Percentiles rank a stretch among this genome's conserved stretches.
These are phyloP conservation scores for Melopsittacus undulatus DNA, from an alignment of 2,797 vertebrate species.

Conservation along the genomic window DNA sequence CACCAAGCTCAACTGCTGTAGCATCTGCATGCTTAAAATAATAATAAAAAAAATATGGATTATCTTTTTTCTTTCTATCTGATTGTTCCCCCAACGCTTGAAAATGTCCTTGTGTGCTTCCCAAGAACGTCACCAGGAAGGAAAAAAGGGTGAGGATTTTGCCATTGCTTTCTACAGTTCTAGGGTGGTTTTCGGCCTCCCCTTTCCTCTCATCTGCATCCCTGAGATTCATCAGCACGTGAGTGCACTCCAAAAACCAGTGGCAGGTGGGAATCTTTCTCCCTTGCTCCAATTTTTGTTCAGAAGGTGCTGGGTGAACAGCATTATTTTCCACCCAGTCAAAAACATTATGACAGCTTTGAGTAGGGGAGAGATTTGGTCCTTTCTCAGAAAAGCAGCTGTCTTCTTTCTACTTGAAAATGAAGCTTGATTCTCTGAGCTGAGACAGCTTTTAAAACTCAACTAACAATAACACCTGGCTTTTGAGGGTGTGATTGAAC, in stretches of 20 bases:
- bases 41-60: accelerated
- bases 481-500: neutral
- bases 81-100: neutral
- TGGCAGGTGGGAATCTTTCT: neutral
- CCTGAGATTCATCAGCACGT: neutral
- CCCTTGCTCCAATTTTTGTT: neutral
- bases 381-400: neutral
- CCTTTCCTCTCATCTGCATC: neutral
- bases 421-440: neutral
- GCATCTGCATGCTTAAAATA: neutral
- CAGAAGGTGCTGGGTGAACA: neutral
- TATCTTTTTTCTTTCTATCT: neutral
- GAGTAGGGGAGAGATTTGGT: neutral
- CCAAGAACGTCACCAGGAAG: neutral
- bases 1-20: neutral
- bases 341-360: neutral
- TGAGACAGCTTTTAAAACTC: neutral
- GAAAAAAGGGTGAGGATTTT: neutral
- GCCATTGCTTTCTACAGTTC: neutral
- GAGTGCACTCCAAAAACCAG: neutral
- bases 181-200: neutral
- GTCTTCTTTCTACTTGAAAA: neutral
- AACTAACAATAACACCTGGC: neutral
- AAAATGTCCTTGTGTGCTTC: neutral
- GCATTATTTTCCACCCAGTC: neutral